Evolutionary conservation across 2,888 invertebrate genomes (phyloP).

Genomic region (Plagodis pulveraria): DNA sequence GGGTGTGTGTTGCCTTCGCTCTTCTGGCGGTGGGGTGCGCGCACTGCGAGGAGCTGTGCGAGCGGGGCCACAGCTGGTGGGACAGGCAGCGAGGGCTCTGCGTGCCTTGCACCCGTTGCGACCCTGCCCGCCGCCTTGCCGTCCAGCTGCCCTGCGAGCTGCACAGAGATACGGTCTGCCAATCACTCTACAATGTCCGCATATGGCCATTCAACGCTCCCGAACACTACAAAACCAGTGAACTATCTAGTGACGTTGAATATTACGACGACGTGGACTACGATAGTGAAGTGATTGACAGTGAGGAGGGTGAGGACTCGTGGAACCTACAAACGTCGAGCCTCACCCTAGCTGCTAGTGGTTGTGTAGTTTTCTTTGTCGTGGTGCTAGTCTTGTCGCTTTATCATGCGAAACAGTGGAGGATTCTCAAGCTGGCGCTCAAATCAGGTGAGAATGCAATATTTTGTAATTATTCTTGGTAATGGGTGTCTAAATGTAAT

Average conservation of each 20-base stretch:
- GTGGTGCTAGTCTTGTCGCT: constrained; percentile 91
- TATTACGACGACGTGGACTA: constrained; percentile 75
- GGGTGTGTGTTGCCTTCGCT: constrained; percentile 73
- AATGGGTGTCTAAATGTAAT: no score
- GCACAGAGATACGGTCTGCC: constrained; percentile 91
- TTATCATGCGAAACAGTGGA: constrained; percentile 92
- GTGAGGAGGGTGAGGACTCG: constrained; percentile 71
- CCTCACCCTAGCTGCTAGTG: constrained; percentile 89
- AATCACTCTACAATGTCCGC: constrained; percentile 87
- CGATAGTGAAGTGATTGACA: constrained; percentile 69
- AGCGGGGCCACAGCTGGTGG: constrained; percentile 89
- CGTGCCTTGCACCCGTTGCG: constrained; percentile 89
- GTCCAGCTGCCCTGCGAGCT: constrained; percentile 90
- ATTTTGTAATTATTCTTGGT: neutral
- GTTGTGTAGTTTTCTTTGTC: constrained; percentile 92
- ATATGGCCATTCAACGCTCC: constrained; percentile 84
- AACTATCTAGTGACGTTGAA: constrained; percentile 66
- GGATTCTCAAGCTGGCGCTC: constrained; percentile 90
- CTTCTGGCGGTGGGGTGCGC: constrained; percentile 67
- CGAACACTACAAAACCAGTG: constrained; percentile 57
- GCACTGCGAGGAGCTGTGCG: constrained; percentile 63
- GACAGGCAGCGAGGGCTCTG: constrained; percentile 87
- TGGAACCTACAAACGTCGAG: constrained; percentile 92
- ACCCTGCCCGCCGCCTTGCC: constrained; percentile 81
- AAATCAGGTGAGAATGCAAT: constrained; percentile 86